These are phyloP conservation scores for Buceros bicornis DNA, from an alignment of 2,797 vertebrate species.

Conservation along the genomic window DNA sequence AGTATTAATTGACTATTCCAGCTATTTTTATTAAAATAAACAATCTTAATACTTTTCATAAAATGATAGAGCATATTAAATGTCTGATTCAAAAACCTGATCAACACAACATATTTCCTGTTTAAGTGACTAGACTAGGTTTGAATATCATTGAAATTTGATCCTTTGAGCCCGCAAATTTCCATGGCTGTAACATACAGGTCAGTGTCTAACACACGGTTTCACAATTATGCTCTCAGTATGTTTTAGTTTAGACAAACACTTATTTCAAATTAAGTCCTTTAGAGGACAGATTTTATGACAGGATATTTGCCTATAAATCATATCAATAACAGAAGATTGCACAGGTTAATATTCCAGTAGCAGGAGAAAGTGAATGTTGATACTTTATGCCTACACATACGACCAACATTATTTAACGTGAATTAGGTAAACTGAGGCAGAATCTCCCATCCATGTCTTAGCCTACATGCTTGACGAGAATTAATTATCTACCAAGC, in stretches of 20 bases:
- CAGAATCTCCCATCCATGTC: background rate
- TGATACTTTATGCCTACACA: background rate
- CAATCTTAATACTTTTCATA: background rate
- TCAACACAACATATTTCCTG: background rate
- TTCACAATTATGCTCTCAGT: background rate
- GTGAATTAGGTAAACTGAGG: background rate
- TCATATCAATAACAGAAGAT: background rate
- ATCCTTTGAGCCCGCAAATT: background rate
- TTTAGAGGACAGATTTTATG: background rate
- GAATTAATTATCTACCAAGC: background rate
- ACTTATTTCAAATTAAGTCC: background rate
- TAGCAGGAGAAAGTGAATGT: background rate
- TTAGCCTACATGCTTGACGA: background rate
- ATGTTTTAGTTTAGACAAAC: background rate
- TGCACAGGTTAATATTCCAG: background rate
- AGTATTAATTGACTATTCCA: constrained; percentile 76
- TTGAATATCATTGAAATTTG: background rate
- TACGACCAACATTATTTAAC: background rate
- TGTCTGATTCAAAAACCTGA: background rate
- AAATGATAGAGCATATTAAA: background rate
- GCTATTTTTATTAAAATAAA: constrained; percentile 22
- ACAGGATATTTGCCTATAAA: background rate
- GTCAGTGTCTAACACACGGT: background rate
- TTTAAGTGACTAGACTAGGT: background rate
- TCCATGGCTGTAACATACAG: background rate